A percentile compares a stretch with the other conserved stretches of the same genome.
These are phyloP conservation scores for Ectobius pallidus DNA, from an alignment of 2,888 invertebrate species.

Conservation along the genomic window DNA sequence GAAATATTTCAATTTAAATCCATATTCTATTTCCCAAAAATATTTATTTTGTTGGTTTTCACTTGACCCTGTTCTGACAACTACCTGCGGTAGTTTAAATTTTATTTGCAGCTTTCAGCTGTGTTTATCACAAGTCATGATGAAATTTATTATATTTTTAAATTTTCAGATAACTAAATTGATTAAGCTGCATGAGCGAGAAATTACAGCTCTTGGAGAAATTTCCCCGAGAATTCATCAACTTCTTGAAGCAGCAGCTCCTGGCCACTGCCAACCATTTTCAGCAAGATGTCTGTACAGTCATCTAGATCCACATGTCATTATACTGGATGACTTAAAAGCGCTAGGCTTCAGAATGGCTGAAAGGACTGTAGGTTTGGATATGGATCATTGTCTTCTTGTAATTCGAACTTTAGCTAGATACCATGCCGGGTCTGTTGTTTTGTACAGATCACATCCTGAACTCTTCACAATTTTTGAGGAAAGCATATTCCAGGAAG, in stretches of 20 bases:
- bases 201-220: neutral
- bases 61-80: too few species aligned
- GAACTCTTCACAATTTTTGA: neutral
- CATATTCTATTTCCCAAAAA: too few species aligned
- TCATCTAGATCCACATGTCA: neutral
- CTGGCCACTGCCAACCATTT: neutral
- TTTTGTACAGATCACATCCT: neutral
- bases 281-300: neutral
- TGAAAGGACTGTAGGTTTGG: neutral
- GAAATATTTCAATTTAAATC: too few species aligned
- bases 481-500: neutral
- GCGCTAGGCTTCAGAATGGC: neutral
- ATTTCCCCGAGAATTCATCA: neutral
- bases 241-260: neutral
- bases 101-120: too few species aligned
- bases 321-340: conserved; percentile 4
- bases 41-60: too few species aligned
- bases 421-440: neutral
- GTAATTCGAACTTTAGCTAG: neutral
- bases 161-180: neutral
- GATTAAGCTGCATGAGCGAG: neutral
- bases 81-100: too few species aligned
- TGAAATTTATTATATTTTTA: too few species aligned
- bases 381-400: neutral
- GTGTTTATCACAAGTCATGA: too few species aligned